Conservation (phyloP, 2,797 vertebrate genomes). For the Onychomys leucogaster region DNA sequence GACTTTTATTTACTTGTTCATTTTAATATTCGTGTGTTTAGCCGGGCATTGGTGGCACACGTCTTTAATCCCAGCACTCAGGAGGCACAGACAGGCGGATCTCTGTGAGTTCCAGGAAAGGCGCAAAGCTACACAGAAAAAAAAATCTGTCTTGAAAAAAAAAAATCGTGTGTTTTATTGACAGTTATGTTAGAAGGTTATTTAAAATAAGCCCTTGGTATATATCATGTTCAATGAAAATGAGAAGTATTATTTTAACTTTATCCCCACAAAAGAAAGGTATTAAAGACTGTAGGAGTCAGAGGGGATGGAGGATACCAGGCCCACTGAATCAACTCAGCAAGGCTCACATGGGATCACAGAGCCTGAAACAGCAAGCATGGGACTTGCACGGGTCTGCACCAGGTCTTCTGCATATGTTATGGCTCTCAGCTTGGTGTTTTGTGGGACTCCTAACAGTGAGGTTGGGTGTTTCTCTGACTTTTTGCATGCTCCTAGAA, state of each 20-base stretch:
- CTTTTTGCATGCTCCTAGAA: neutral
- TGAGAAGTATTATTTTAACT: neutral
- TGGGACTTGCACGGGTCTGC: neutral
- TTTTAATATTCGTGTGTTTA: conserved; percentile 33
- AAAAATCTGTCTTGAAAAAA: too few species aligned
- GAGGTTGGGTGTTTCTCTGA: neutral
- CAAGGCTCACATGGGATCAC: neutral
- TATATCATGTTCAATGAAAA: neutral
- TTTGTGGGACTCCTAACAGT: neutral
- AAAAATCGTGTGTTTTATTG: neutral
- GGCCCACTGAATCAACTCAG: neutral
- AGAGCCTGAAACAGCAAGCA: neutral
- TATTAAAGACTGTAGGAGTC: neutral
- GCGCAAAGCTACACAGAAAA: too few species aligned
- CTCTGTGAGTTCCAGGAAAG: too few species aligned
- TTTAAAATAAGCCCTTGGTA: neutral
- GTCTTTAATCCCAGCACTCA: too few species aligned
- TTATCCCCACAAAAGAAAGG: neutral
- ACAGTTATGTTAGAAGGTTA: conserved; percentile 10
- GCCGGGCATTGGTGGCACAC: too few species aligned
- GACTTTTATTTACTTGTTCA: neutral
- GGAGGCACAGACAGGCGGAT: too few species aligned
- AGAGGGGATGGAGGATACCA: neutral
- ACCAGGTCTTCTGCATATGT: neutral
- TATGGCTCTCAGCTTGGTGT: neutral